Percentiles rank a stretch among this genome's conserved stretches.
Conservation (phyloP, 2,888 invertebrate genomes). For the Sphaerophoria taeniata region DNA sequence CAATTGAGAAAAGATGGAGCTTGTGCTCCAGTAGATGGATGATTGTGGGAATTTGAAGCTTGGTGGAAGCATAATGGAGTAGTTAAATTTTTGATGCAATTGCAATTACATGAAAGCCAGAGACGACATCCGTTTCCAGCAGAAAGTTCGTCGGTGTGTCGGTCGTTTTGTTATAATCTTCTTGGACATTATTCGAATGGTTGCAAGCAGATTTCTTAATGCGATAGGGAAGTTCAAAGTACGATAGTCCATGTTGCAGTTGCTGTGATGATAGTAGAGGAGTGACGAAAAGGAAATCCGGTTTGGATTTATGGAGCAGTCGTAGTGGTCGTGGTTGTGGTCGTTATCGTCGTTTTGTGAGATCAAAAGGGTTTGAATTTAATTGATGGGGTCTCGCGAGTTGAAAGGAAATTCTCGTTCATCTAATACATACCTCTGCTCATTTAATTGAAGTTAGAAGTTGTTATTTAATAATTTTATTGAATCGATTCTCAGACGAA, state of each 20-base stretch:
- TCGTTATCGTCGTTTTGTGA: too few species aligned
- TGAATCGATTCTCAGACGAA: too few species aligned
- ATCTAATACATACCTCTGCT: too few species aligned
- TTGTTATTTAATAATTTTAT: too few species aligned
- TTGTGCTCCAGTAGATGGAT: slow-evolving; percentile 10
- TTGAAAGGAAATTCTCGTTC: too few species aligned
- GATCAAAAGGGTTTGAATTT: too few species aligned
- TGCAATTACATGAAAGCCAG: slow-evolving; percentile 20
- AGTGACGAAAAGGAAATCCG: background rate
- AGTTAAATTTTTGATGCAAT: slow-evolving; percentile 46
- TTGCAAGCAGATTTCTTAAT: slow-evolving; percentile 6
- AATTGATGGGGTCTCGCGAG: too few species aligned
- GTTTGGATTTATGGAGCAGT: too few species aligned
- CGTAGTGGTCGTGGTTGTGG: too few species aligned
- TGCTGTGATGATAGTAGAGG: background rate
- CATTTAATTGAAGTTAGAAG: too few species aligned
- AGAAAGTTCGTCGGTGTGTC: too few species aligned
- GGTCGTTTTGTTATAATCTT: too few species aligned
- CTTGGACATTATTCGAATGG: background rate
- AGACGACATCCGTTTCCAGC: slow-evolving; percentile 17
- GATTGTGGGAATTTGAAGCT: slow-evolving; percentile 17
- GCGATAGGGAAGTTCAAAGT: slow-evolving; percentile 22
- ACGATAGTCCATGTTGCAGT: slow-evolving; percentile 14
- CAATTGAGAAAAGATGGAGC: slow-evolving; percentile 11
- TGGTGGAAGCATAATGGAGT: slow-evolving; percentile 40